Evolutionary conservation across 2,113 vertebrate genomes (phyloP), one percentile per base, ranked within the genome.

Genomic region (Scophthalmus maximus): DNA sequence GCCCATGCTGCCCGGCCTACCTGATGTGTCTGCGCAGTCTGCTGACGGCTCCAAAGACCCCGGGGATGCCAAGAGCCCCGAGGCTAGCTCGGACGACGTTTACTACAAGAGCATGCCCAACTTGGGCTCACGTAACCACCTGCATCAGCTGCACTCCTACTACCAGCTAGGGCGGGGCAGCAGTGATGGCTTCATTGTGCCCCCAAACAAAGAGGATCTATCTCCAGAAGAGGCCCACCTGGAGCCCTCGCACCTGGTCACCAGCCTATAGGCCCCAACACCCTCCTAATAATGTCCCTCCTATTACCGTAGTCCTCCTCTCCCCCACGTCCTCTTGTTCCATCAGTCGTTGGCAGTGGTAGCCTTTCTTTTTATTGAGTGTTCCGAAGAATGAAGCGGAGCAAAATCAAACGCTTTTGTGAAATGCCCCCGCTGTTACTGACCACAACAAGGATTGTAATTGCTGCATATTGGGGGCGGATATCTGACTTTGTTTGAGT

Each of bases 101-200:
- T 98, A 97, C 95, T 99, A 98, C 94, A 99, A 99, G 91, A 99
- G 97, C 92, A 98, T 99, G 98, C 98, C 98, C 84, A 98, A 99
- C 92, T 87, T 98, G 40, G 98, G 97, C 92, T 96, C 96, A 50
- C 93, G 95, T 20, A 96, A 96, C 88, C 96, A 98, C 78, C 89
- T 97, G 61, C 96, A 97, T 78, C 97, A 97, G 93, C 95, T 98
- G 88, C 96, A 97, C 88, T 95, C 95, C 73, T 98, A 98, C 91
- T 98, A 98, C 94, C 98, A 97, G 83, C 94, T 98, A 44, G 97
- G 96, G 1, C 95, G 97, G 36, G 98, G 98, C 76, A 98, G 98
- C 95, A 99, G 97, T 44, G 98, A 98, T 0, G 97, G 97, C 61
- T 97, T 98, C 87, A 98, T 98, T 83, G 95, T 96, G 73, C 94